Percentiles rank a stretch among this genome's conserved stretches.
Evolutionary conservation across 2,113 vertebrate genomes (phyloP).

Genomic region (Glaucidium brasilianum): DNA sequence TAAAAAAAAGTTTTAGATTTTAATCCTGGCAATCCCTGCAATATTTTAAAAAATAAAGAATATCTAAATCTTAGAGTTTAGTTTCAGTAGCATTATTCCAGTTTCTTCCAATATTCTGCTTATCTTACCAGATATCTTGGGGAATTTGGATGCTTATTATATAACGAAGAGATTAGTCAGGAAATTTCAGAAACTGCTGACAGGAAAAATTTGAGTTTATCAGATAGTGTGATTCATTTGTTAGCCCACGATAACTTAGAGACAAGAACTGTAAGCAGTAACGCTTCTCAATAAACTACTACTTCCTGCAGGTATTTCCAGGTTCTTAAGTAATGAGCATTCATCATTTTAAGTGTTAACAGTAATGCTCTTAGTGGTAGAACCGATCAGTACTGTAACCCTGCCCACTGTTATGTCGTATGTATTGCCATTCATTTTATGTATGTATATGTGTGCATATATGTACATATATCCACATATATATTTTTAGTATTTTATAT

Average conservation of each 20-base stretch:
- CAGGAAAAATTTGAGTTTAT: background rate
- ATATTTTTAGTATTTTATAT: constrained; percentile 70
- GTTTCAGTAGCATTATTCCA: background rate
- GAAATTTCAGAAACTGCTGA: background rate
- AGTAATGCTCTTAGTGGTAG: constrained; percentile 26
- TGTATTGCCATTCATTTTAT: constrained; percentile 71
- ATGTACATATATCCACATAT: constrained; percentile 70
- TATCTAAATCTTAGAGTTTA: background rate
- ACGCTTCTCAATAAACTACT: background rate
- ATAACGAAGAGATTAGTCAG: background rate
- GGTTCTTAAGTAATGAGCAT: background rate
- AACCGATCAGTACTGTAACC: constrained; percentile 26
- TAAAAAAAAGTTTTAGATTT: background rate
- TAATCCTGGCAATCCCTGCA: constrained; percentile 34
- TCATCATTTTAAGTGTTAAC: background rate
- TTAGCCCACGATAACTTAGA: background rate
- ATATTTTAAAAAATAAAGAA: background rate
- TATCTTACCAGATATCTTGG: background rate
- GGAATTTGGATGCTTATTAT: constrained; percentile 5
- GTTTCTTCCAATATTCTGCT: background rate
- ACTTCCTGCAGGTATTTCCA: constrained; percentile 24
- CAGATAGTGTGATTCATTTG: background rate
- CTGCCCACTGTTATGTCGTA: constrained; percentile 65
- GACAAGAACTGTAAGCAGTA: background rate
- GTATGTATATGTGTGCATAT: constrained; percentile 75